phyloP scores from a whole-genome alignment of 1,140 invertebrate species.

The Drosophila triauraria region DNA sequence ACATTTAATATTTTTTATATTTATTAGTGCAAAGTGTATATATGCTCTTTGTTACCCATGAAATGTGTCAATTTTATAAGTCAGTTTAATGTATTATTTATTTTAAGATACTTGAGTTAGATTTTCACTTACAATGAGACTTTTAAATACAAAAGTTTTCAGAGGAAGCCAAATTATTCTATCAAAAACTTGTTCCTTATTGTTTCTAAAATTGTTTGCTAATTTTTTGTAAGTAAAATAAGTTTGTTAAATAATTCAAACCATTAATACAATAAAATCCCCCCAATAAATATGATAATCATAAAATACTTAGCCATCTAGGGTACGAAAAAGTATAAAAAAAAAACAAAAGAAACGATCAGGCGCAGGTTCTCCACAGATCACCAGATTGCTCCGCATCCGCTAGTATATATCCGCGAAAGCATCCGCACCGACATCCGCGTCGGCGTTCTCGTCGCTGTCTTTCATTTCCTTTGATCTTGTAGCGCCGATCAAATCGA shows the following conservation, averaged over 20 bases:
- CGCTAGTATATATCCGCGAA: constrained; percentile 29
- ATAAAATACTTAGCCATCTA: constrained; percentile 21
- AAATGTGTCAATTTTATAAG: too few species aligned
- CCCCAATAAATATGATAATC: constrained; percentile 41
- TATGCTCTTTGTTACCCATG: too few species aligned
- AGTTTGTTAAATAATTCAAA: background rate
- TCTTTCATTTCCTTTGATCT: constrained; percentile 84
- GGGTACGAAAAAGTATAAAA: constrained; percentile 12
- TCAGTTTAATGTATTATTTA: background rate
- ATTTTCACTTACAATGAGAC: background rate
- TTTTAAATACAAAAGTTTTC: background rate
- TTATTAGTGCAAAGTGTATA: background rate
- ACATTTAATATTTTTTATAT: background rate
- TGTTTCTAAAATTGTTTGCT: background rate
- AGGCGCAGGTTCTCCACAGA: constrained; percentile 37
- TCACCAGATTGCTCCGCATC: constrained; percentile 35
- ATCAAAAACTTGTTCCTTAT: background rate
- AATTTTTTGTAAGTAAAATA: background rate
- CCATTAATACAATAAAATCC: too few species aligned
- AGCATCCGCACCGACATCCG: constrained; percentile 41
- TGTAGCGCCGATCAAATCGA: constrained; percentile 85
- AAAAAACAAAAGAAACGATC: constrained; percentile 18
- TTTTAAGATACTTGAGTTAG: background rate
- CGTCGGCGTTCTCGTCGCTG: constrained; percentile 59
- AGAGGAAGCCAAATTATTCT: background rate